Percentiles rank a stretch among this genome's conserved stretches.
Evolutionary conservation across 2,113 vertebrate genomes (phyloP).

Genomic region (Vidua macroura): DNA sequence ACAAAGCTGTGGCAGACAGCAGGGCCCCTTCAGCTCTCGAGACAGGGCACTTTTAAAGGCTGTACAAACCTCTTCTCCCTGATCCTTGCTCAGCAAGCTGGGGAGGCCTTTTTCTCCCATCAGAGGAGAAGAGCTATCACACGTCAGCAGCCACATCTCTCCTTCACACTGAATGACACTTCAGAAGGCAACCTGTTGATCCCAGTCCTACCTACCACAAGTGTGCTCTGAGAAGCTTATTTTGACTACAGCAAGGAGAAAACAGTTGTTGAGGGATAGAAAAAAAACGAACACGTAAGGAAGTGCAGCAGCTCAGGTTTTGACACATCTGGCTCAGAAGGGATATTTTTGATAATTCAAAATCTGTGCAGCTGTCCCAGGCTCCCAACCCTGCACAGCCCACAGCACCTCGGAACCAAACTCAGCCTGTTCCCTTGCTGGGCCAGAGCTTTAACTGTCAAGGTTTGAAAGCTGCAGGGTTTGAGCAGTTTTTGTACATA

Average conservation of each 20-base stretch:
- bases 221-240: not conserved
- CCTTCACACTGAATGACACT: conserved; percentile 21
- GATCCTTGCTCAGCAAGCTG: not conserved
- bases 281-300: not conserved
- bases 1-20: not conserved
- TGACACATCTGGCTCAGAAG: not conserved
- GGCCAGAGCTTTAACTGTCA: not conserved
- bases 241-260: conserved; percentile 2
- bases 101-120: not conserved
- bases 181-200: conserved; percentile 28
- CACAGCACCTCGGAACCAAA: accelerated
- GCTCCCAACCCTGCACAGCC: not conserved
- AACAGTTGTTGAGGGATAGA: not conserved
- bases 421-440: not conserved
- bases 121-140: not conserved
- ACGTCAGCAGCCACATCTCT: not conserved
- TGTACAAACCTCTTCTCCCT: not conserved
- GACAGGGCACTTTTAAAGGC: not conserved
- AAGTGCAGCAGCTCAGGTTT: not conserved
- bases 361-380: not conserved
- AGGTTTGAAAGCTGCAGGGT: not conserved
- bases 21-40: not conserved
- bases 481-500: not conserved
- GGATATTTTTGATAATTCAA: not conserved
- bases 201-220: not conserved